Percentiles rank a stretch among this genome's conserved stretches.
phyloP scores from a whole-genome alignment of 2,888 invertebrate species.

The Diarsia dahlii region DNA sequence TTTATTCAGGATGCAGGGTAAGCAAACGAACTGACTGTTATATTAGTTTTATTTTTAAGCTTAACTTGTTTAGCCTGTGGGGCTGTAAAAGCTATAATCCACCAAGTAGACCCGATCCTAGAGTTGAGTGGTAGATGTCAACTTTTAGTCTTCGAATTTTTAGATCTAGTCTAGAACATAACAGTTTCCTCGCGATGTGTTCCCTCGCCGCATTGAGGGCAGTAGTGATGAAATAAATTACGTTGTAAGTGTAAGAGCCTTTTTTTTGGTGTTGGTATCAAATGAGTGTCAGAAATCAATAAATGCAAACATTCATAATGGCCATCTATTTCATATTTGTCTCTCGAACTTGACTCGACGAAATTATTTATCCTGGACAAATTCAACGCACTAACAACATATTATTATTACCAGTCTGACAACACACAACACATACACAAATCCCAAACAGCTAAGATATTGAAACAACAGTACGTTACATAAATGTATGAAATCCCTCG shows the following conservation, averaged over 20 bases:
- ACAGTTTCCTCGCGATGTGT: background rate
- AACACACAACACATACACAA: background rate
- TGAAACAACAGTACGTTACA: constrained; percentile 11
- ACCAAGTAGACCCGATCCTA: background rate
- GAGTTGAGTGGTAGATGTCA: background rate
- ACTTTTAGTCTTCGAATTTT: background rate
- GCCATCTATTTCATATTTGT: background rate
- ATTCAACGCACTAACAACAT: background rate
- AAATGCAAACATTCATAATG: background rate
- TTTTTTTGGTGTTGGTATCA: too few species aligned
- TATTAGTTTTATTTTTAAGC: background rate
- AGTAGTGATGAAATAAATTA: background rate
- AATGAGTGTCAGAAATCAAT: too few species aligned
- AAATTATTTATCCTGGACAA: background rate
- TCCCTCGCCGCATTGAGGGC: background rate
- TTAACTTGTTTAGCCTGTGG: too few species aligned
- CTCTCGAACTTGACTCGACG: background rate
- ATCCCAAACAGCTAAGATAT: constrained; percentile 1
- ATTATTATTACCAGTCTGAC: background rate
- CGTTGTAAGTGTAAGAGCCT: background rate
- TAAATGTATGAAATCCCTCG: constrained; percentile 10
- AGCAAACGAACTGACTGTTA: background rate
- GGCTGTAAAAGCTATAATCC: background rate
- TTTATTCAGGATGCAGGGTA: constrained; percentile 32
- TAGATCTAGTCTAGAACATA: background rate